phyloP scores from a whole-genome alignment of 2,888 invertebrate species.

The Gymnoscelis rufifasciata region DNA sequence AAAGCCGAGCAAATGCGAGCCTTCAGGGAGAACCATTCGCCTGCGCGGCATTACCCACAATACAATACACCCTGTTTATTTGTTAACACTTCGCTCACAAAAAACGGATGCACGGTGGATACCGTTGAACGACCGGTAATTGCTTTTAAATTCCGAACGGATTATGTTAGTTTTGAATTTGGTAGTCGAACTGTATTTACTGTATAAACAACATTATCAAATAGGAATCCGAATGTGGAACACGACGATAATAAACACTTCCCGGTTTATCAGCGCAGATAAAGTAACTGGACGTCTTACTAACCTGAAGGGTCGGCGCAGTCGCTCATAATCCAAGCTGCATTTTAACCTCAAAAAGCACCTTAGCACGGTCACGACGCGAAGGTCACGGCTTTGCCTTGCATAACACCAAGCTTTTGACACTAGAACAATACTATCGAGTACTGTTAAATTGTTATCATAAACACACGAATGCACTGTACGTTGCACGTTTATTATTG shows the following conservation, averaged over 20 bases:
- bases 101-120: constrained; percentile 21
- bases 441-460: constrained; percentile 73
- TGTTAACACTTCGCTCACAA: constrained; percentile 19
- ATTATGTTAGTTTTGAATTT: constrained; percentile 18
- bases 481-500: constrained; percentile 70
- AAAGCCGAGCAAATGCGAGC: constrained; percentile 20
- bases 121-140: constrained; percentile 29
- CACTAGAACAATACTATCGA: constrained; percentile 67
- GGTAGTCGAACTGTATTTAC: not conserved
- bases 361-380: constrained; percentile 67
- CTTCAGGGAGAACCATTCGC: constrained; percentile 28
- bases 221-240: constrained; percentile 48
- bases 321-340: constrained; percentile 74
- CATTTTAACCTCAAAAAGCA: constrained; percentile 78
- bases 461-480: constrained; percentile 76
- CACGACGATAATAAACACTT: constrained; percentile 57
- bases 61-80: constrained; percentile 23
- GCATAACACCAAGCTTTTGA: constrained; percentile 68
- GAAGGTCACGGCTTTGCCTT: constrained; percentile 76
- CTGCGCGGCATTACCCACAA: constrained; percentile 17
- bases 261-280: constrained; percentile 53
- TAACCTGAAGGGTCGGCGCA: constrained; percentile 76
- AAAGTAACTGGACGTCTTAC: constrained; percentile 60
- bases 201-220: constrained; percentile 12
- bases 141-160: constrained; percentile 25